Base-by-base conservation (phyloP, 2,888 invertebrate genomes). In the Tinea semifulvella region DNA sequence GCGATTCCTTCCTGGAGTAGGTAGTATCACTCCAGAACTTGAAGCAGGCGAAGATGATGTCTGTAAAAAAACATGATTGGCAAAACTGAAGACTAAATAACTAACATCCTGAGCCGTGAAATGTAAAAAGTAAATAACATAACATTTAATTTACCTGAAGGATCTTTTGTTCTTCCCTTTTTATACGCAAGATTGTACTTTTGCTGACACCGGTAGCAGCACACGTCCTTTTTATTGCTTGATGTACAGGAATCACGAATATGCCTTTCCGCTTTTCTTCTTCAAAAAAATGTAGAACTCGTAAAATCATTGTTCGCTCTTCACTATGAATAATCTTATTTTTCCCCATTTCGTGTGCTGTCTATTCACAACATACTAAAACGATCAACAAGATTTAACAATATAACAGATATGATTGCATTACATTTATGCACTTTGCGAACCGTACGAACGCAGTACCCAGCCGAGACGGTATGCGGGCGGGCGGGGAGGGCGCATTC, bases 201-300 rank as follows among this genome's bases (percentile, higher is more conserved):
- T 77, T 77, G 1, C 77, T 77, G 0, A 77, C 49, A 0, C 79
- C 79, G 1, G 79, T 79, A 0, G 79, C 79, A 0, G 77, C 77
- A 27, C 77, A 77, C 0, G 79, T 74, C 2, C 79, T 54, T 52
- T 80, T 79, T 0, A 79, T 72, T 1, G 79, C 79, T 48, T 79
- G 77, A 50, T 80, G 77, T 0, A 79, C 79, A 0, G 79, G 77
- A 52, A 70, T 77, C 1, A 76, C 68, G 48, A 79, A 79, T 27
- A 77, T 77, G 52, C 76, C 65, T 14, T 75, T 79, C 50, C 72
- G 72, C 65, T 79, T 79, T 62, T 79, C 79, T 46, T 76, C 77
- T 50, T 79, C 79, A 51, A 79, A 79, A 52, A 79, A 79, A 52
- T 76, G 77, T 13, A 79, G 77, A 13, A 79, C 79, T 57, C 74